Conservation (phyloP, 2,113 vertebrate genomes). For the Rhizomys pruinosus region DNA sequence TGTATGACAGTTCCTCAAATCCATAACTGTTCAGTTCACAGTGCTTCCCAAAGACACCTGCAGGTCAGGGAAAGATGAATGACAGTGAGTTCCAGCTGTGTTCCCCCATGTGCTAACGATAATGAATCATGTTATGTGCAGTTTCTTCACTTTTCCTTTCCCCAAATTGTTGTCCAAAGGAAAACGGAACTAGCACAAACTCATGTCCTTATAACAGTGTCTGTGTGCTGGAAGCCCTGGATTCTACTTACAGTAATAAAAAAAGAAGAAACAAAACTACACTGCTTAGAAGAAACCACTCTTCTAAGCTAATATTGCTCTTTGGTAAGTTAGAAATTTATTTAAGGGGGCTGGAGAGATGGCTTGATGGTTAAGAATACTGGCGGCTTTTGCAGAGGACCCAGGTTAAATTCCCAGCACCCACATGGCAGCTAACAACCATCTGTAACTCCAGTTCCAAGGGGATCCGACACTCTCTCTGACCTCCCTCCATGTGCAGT, state of each 20-base stretch:
- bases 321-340: neutral
- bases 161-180: neutral
- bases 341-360: neutral
- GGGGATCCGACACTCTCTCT: no score
- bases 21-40: slow-evolving; percentile 98
- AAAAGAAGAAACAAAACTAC: neutral
- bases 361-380: no score
- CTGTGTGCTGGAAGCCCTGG: neutral
- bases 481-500: no score
- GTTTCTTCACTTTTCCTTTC: neutral
- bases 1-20: slow-evolving; percentile 97
- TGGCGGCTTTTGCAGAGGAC: no score
- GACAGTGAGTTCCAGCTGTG: neutral
- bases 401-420: no score
- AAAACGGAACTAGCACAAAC: neutral
- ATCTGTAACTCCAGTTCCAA: no score
- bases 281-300: neutral
- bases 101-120: neutral
- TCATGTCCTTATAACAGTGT: neutral
- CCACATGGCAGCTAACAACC: no score
- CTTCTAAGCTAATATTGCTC: neutral
- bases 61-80: slow-evolving; percentile 60
- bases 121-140: neutral
- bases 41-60: slow-evolving; percentile 98
- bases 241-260: no score